Conservation (phyloP, 2,888 invertebrate species). For the Argynnis bischoffii region DNA sequence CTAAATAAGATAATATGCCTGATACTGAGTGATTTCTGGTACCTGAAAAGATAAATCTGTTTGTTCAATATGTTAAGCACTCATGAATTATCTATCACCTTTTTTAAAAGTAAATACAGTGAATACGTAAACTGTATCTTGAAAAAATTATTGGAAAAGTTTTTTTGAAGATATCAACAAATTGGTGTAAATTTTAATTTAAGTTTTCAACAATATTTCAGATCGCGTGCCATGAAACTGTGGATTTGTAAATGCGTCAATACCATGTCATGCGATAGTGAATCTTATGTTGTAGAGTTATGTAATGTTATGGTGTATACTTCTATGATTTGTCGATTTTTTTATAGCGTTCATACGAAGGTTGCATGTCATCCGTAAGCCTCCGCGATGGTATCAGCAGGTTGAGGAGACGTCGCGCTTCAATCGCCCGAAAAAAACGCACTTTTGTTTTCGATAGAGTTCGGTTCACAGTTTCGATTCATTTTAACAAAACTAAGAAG, state of each 20-base stretch:
- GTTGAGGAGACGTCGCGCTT: conserved; percentile 51
- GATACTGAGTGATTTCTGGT: conserved; percentile 20
- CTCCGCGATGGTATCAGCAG: conserved; percentile 61
- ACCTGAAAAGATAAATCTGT: conserved; percentile 24
- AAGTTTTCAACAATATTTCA: conserved; percentile 13
- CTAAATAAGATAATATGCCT: conserved; percentile 16
- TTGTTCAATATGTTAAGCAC: conserved; percentile 1
- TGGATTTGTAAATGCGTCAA: conserved; percentile 36
- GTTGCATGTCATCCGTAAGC: conserved; percentile 43
- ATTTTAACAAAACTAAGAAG: conserved; percentile 31
- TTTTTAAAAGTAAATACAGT: too few species aligned
- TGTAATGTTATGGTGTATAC: conserved; percentile 21
- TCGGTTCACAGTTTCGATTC: conserved; percentile 39
- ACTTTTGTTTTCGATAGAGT: conserved; percentile 58
- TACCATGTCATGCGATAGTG: conserved; percentile 33
- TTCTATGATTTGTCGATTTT: conserved; percentile 19
- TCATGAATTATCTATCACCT: background rate
- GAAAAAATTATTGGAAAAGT: background rate
- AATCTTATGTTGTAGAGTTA: conserved; percentile 27
- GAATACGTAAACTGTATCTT: too few species aligned
- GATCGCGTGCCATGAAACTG: conserved; percentile 33
- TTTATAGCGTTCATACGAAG: conserved; percentile 31
- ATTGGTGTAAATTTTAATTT: conserved; percentile 19
- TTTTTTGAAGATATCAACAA: background rate
- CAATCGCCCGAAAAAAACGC: conserved; percentile 51